Evolutionary conservation across 2,113 vertebrate genomes (phyloP).

Genomic region (Camelus dromedarius): DNA sequence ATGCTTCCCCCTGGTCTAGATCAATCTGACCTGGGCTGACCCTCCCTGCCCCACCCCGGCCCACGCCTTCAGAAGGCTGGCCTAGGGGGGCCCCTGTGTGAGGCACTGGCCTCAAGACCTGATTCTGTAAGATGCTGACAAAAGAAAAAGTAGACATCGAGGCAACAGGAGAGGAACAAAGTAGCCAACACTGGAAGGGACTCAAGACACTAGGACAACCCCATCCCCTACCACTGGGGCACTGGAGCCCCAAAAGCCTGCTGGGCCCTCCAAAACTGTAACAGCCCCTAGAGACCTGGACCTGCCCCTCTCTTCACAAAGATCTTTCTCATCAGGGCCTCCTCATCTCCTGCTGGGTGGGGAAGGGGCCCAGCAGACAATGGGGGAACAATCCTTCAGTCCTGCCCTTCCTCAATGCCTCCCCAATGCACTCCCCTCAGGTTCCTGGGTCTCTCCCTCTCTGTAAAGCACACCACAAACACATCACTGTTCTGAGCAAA

Average conservation of each 20-base stretch:
- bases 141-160: constrained; percentile 15
- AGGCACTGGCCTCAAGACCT: background rate
- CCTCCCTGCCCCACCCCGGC: too few relatives aligned
- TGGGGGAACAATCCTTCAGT: too few relatives aligned
- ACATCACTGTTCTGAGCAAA: background rate
- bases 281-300: background rate
- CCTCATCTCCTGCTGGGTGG: too few relatives aligned
- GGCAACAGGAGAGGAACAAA: background rate
- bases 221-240: background rate
- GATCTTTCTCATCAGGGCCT: background rate
- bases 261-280: background rate
- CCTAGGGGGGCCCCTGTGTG: background rate
- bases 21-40: constrained; percentile 61
- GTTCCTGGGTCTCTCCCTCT: background rate
- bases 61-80: background rate
- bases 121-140: background rate
- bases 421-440: too few relatives aligned
- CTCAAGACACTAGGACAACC: background rate
- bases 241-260: background rate
- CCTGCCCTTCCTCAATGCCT: too few relatives aligned
- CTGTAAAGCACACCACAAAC: background rate
- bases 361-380: too few relatives aligned
- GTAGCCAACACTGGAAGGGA: background rate
- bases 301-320: background rate
- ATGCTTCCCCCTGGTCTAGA: too few relatives aligned